Percentiles rank a stretch among this genome's conserved stretches.
phyloP scores from a whole-genome alignment of 2,888 invertebrate species.

The Melinaea marsaeus region DNA sequence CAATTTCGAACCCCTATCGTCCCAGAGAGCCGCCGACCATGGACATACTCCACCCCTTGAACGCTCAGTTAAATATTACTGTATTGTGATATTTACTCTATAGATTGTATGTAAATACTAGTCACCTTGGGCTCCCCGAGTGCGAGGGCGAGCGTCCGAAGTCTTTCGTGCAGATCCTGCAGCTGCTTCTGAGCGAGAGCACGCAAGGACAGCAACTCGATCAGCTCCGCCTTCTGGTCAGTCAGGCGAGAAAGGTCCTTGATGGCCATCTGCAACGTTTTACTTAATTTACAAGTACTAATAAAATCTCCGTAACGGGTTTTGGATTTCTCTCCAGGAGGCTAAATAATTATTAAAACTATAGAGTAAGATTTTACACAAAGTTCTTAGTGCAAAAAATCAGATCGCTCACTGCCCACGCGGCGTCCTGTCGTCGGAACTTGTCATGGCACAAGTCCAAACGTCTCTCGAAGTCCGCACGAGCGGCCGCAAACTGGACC shows the following conservation, averaged over 20 bases:
- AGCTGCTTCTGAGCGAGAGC: slow-evolving; percentile 43
- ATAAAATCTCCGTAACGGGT: too few relatives aligned
- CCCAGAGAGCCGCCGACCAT: too few relatives aligned
- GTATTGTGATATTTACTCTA: too few relatives aligned
- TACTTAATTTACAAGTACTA: too few relatives aligned
- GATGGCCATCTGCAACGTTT: slow-evolving; percentile 45
- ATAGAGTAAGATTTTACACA: too few relatives aligned
- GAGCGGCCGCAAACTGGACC: slow-evolving; percentile 41
- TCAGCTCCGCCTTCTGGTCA: slow-evolving; percentile 49
- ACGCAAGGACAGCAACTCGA: slow-evolving; percentile 43
- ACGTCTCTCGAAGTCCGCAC: slow-evolving; percentile 44
- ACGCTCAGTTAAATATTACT: too few relatives aligned
- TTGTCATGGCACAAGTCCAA: slow-evolving; percentile 53
- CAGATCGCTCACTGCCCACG: slow-evolving; percentile 53
- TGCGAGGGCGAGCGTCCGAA: slow-evolving; percentile 41
- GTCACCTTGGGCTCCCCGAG: slow-evolving; percentile 62
- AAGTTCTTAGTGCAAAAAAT: neutral
- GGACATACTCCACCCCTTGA: too few relatives aligned
- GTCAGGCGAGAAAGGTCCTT: slow-evolving; percentile 42
- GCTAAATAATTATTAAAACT: too few relatives aligned
- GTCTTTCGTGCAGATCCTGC: slow-evolving; percentile 36
- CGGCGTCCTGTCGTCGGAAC: slow-evolving; percentile 52
- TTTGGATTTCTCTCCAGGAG: too few relatives aligned
- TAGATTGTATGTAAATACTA: too few relatives aligned
- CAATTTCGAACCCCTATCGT: too few relatives aligned